Evolutionary conservation across 2,888 invertebrate species (phyloP).

Genomic region (Marronus borbonicus): DNA sequence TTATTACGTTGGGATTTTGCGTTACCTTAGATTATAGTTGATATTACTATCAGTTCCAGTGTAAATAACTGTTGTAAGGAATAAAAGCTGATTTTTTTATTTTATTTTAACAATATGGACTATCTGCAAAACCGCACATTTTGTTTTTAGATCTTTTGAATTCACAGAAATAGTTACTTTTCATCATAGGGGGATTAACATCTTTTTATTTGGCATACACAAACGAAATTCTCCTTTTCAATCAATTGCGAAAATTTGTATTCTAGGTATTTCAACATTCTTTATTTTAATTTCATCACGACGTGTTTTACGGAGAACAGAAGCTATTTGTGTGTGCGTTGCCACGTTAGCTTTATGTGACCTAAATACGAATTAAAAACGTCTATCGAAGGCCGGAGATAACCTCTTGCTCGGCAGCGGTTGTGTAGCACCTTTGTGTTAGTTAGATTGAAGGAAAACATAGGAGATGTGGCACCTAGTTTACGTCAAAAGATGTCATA

Average conservation of each 20-base stretch:
- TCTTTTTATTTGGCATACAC: no score
- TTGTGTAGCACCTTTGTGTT: constrained; percentile 44
- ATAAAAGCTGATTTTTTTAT: no score
- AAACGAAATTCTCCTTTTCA: background rate
- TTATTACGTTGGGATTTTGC: no score
- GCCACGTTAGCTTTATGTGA: constrained; percentile 41
- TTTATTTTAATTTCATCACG: constrained; percentile 42
- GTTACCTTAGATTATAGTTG: no score
- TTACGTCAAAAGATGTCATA: constrained; percentile 42
- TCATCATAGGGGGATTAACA: no score
- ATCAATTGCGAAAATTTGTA: constrained; percentile 3
- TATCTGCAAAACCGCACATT: no score
- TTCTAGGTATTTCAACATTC: constrained; percentile 32
- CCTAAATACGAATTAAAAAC: constrained; percentile 42
- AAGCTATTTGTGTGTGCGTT: constrained; percentile 28
- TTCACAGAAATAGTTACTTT: no score
- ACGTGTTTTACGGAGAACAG: constrained; percentile 34
- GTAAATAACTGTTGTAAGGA: no score
- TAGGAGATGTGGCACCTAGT: constrained; percentile 40
- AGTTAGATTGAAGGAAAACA: constrained; percentile 19
- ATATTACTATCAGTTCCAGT: no score
- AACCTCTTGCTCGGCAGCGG: constrained; percentile 29
- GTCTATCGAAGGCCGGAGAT: constrained; percentile 28
- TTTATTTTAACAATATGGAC: no score
- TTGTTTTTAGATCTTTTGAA: no score